Evolutionary conservation across 1,140 invertebrate species (phyloP), one percentile per base, ranked within the genome.

Genomic region (Cepaea nemoralis): DNA sequence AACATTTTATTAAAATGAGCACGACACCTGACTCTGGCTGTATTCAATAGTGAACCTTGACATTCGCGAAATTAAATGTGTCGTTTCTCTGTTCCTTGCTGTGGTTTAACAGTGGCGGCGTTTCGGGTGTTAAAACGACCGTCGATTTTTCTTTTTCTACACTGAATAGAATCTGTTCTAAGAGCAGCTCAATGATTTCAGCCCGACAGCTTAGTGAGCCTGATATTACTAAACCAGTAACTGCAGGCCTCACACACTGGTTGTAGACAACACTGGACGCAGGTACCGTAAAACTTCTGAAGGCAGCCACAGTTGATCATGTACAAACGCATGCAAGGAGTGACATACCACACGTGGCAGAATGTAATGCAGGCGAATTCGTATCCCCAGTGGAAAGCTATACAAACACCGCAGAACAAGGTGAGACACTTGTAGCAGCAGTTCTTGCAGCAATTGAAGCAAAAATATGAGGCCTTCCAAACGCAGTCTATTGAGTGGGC

Each of bases 361-460:
- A 95, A 96, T 0, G 95, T 94, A 5, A 95, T 90, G 84, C 94
- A 95, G 27, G 95, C 95, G 86, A 95, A 96, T 24, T 93, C 93
- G 76, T 94, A 94, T 0, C 95, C 95, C 50, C 95, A 92, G 82
- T 93, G 92, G 77, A 95, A 92, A 0, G 95, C 95, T 59, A 94
- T 91, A 33, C 94, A 90, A 1, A 95, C 94, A 0, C 94, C 94
- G 12, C 94, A 91, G n/a, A 96, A 80, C 31, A 95, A 92, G 0
- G 94, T 94, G 19, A 95, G 91, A 50, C 94, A 86, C 1, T 94
- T 93, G 92, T 96, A 96, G 88, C 95, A 95, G 87, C 93, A 94
- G 86, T 94, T 93, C 74, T 94, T 93, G 1, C 94, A 93, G 48
- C 93, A 89, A 42, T 92, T 92, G 91, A 95, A 96, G 86, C 95